Evolutionary conservation across 2,888 invertebrate species (phyloP).

Genomic region (Apoda limacodes): DNA sequence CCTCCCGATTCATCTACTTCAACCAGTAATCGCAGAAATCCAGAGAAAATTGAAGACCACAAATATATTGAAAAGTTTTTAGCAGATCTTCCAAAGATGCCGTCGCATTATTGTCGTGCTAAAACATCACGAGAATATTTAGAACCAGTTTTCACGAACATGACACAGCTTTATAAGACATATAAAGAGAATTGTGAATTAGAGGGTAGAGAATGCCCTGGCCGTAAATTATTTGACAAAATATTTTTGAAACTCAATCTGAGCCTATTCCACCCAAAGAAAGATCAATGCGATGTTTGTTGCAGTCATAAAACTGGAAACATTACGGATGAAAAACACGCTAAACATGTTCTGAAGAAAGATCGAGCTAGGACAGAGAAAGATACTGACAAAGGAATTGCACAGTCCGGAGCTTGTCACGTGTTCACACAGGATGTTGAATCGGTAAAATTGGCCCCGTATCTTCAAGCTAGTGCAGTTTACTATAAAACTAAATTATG

Average conservation of each 20-base stretch:
- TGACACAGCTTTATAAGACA: conserved; percentile 8
- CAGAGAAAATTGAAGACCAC: conserved; percentile 19
- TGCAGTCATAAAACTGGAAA: conserved; percentile 15
- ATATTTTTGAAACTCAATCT: conserved; percentile 23
- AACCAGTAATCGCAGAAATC: conserved; percentile 10
- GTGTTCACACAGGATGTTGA: conserved; percentile 23
- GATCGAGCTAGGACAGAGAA: conserved; percentile 20
- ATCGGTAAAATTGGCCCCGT: conserved; percentile 22
- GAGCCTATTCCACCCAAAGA: conserved; percentile 19
- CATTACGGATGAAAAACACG: conserved; percentile 9
- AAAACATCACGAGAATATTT: no score
- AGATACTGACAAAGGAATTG: conserved; percentile 16
- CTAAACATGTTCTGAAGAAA: conserved; percentile 13
- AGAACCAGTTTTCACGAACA: conserved; percentile 16
- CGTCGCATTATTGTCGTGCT: no score
- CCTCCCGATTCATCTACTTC: conserved; percentile 15
- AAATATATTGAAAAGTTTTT: conserved; percentile 19
- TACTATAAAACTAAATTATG: conserved; percentile 22
- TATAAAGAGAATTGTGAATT: conserved; percentile 5
- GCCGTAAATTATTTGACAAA: conserved; percentile 21
- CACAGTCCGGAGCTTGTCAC: conserved; percentile 18
- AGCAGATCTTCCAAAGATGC: conserved; percentile 22
- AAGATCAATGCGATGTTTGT: conserved; percentile 18
- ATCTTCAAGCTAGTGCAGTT: conserved; percentile 22
- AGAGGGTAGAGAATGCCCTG: no score